A percentile compares a stretch with the other conserved stretches of the same genome.
Conservation (phyloP, 92 coral and sea anemone species). For the Epizoanthus ramosus region DNA sequence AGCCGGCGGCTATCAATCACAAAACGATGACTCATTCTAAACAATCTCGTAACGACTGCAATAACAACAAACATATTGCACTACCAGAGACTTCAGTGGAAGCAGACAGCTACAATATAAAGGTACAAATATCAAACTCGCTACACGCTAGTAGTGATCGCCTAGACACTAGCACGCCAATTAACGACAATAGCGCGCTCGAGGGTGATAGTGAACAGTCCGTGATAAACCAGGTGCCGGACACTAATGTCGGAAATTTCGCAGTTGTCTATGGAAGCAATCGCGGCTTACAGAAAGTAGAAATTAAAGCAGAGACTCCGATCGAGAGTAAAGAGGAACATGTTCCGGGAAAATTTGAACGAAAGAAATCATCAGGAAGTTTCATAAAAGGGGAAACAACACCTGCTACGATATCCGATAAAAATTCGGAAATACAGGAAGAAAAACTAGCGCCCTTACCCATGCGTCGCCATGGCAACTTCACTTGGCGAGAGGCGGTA, state of each 20-base stretch:
- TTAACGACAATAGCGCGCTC: background rate
- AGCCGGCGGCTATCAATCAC: background rate
- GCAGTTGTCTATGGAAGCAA: slow-evolving; percentile 7
- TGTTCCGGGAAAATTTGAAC: background rate
- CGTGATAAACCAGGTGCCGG: background rate
- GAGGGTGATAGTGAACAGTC: background rate
- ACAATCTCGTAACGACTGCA: background rate
- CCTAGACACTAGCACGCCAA: no score
- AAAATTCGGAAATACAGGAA: background rate
- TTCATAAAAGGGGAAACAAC: background rate
- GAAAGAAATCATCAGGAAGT: slow-evolving; percentile 7
- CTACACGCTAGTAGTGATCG: no score
- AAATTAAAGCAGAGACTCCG: background rate
- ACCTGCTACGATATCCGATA: background rate
- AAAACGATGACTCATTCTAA: background rate
- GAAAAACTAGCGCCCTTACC: slow-evolving; percentile 5
- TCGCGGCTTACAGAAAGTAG: slow-evolving; percentile 1
- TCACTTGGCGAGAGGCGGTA: slow-evolving; percentile 25
- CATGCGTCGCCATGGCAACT: slow-evolving; percentile 28
- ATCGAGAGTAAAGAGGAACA: background rate
- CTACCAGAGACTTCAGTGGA: background rate
- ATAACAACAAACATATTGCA: background rate
- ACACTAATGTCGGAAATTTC: slow-evolving; percentile 3
- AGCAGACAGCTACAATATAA: background rate
- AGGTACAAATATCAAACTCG: no score